Conservation (phyloP, 2,113 vertebrate species). For the Hippocampus barbouri region DNA sequence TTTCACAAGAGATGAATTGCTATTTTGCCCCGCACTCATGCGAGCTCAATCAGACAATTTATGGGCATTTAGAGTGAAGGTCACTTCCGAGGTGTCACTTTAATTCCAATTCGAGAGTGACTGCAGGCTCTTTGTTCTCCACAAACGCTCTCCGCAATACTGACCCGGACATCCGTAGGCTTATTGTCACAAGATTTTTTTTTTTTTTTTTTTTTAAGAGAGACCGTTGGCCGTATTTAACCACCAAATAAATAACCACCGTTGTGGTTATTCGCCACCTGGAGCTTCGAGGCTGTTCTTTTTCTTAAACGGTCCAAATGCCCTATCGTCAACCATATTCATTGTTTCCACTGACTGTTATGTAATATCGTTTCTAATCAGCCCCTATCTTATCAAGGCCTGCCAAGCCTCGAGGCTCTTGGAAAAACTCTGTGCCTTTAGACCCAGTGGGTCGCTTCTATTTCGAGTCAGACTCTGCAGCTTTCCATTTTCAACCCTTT, state of each 20-base stretch:
- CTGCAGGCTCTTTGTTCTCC: slow-evolving; percentile 3
- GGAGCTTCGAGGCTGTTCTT: slow-evolving; percentile 3
- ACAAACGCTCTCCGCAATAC: background rate
- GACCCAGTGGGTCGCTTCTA: too few relatives aligned
- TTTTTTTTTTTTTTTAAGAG: too few relatives aligned
- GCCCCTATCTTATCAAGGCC: background rate
- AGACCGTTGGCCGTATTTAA: background rate
- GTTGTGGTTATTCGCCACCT: background rate
- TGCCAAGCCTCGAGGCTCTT: background rate
- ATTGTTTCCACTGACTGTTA: background rate
- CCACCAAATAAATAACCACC: background rate
- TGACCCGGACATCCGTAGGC: background rate
- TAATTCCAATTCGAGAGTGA: slow-evolving; percentile 1
- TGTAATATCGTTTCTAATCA: background rate
- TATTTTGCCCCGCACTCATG: too few relatives aligned
- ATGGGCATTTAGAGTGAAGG: slow-evolving; percentile 5
- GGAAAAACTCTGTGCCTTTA: too few relatives aligned
- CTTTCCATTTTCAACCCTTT: too few relatives aligned
- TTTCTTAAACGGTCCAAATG: background rate
- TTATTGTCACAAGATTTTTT: background rate
- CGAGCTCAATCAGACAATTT: background rate
- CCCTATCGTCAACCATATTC: background rate
- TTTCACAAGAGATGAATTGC: background rate
- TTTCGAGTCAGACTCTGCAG: too few relatives aligned
- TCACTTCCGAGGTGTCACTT: background rate